Evolutionary conservation across 2,888 invertebrate genomes (phyloP).

Genomic region (Cistogaster globosa): DNA sequence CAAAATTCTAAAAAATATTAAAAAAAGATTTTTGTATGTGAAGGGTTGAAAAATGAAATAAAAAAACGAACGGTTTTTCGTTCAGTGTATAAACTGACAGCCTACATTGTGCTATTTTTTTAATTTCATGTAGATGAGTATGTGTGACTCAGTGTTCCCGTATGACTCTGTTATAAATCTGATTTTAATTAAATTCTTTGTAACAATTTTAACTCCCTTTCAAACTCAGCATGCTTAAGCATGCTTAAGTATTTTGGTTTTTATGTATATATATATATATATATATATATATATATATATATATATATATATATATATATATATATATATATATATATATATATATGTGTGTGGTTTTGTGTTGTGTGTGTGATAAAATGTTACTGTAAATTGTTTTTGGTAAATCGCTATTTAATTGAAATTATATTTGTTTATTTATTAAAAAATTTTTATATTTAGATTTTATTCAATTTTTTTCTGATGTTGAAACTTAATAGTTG

Average conservation of each 20-base stretch:
- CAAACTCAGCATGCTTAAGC: slow-evolving; percentile 21
- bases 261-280: background rate
- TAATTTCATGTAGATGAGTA: background rate
- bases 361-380: background rate
- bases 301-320: background rate
- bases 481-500: background rate
- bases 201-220: slow-evolving; percentile 60
- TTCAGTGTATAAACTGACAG: slow-evolving; percentile 2
- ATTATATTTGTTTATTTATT: slow-evolving; percentile 46
- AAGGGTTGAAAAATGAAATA: too few species aligned
- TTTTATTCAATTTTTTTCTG: background rate
- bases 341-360: too few species aligned
- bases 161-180: slow-evolving; percentile 59
- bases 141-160: background rate
- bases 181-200: slow-evolving; percentile 72
- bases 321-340: background rate
- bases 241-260: background rate
- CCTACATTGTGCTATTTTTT: slow-evolving; percentile 2
- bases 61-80: background rate
- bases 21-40: too few species aligned
- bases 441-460: slow-evolving; percentile 23
- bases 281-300: background rate
- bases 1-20: too few species aligned
- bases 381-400: slow-evolving; percentile 37
- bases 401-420: slow-evolving; percentile 58